Percentiles rank a stretch among this genome's conserved stretches.
Evolutionary conservation across 35 echinoderm and acorn worm genomes (phyloP).

Genomic region (Apostichopus californicus): DNA sequence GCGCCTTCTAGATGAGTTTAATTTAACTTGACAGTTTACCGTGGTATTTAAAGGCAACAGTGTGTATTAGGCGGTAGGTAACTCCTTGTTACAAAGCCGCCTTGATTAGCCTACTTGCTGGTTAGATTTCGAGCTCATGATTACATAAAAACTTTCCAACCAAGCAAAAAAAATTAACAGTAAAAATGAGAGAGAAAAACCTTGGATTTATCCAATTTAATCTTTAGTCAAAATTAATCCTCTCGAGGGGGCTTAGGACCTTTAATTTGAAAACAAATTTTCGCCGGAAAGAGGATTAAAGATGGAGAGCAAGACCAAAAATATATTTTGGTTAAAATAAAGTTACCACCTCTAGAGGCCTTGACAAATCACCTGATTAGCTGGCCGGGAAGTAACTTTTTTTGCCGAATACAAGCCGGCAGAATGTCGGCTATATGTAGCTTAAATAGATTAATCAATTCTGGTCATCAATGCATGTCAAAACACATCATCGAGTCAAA

Average conservation of each 20-base stretch:
- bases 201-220: constrained; percentile 12
- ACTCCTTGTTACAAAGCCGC: constrained; percentile 31
- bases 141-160: constrained; percentile 35
- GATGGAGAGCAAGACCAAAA: background rate
- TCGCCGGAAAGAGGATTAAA: constrained; percentile 28
- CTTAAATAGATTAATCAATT: background rate
- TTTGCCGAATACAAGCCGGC: no score
- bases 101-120: constrained; percentile 40
- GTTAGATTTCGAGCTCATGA: constrained; percentile 1
- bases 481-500: background rate
- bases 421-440: background rate
- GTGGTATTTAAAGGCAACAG: background rate
- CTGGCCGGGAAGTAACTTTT: no score
- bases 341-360: constrained; percentile 7
- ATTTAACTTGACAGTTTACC: constrained; percentile 32
- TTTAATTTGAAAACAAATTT: constrained; percentile 2
- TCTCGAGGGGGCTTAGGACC: constrained; percentile 9
- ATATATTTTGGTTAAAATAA: background rate
- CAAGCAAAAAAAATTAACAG: background rate
- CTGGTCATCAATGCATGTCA: background rate
- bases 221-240: background rate
- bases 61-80: constrained; percentile 15
- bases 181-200: background rate
- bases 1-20: background rate
- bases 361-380: constrained; percentile 18